These are phyloP conservation scores for Drosophila ezoana DNA, from an alignment of 2,888 invertebrate species.

Conservation along the genomic window DNA sequence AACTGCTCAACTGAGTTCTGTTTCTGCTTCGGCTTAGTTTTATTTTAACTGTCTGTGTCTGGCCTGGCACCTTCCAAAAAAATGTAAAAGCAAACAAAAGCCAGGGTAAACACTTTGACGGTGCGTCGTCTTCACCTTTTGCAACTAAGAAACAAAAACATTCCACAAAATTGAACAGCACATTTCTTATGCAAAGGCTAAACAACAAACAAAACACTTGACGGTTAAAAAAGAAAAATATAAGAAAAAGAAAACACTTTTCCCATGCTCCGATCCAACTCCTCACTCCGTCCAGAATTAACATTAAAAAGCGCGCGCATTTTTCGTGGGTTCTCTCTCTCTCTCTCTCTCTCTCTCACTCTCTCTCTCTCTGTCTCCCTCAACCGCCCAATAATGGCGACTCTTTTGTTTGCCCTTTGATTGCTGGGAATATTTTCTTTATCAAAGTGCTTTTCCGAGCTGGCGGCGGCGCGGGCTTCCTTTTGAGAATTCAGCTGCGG, in stretches of 20 bases:
- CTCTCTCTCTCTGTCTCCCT: too few relatives aligned
- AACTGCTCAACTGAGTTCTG: conserved; percentile 6
- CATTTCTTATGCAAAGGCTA: conserved; percentile 54
- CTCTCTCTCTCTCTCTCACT: background rate
- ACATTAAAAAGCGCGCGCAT: conserved; percentile 52
- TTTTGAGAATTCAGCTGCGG: conserved; percentile 16
- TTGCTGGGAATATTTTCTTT: conserved; percentile 66
- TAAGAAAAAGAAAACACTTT: conserved; percentile 7
- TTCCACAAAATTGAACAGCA: conserved; percentile 40
- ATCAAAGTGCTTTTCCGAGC: conserved; percentile 55
- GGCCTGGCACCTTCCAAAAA: conserved; percentile 16
- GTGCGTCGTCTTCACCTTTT: conserved; percentile 34
- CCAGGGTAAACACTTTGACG: conserved; percentile 34
- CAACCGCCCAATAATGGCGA: background rate
- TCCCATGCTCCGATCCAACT: conserved; percentile 17
- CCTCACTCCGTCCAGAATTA: conserved; percentile 24
- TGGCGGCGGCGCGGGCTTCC: conserved; percentile 13
- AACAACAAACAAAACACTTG: conserved; percentile 49
- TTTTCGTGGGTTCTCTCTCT: conserved; percentile 48
- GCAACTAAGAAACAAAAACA: conserved; percentile 46
- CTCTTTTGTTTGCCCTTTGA: conserved; percentile 53
- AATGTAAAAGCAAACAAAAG: conserved; percentile 39
- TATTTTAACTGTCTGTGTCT: conserved; percentile 12
- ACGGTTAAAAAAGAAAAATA: conserved; percentile 7
- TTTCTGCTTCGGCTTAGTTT: conserved; percentile 2